Percentiles rank a stretch among this genome's conserved stretches.
Evolutionary conservation across 2,797 vertebrate genomes (phyloP).

Genomic region (Hyperoplus immaculatus): DNA sequence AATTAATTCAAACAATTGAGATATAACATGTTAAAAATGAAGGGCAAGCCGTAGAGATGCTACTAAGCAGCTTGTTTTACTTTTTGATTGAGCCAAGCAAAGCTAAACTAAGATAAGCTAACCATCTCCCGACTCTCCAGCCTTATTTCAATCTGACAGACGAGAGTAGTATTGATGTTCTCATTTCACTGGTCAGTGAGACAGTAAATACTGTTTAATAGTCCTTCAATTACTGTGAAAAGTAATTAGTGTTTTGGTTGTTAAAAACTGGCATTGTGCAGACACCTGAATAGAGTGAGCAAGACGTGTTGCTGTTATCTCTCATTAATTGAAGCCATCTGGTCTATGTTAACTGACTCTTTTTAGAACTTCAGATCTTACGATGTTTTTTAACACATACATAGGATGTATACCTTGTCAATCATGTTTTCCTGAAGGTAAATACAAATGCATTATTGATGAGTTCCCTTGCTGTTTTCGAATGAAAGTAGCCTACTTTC

Average conservation of each 20-base stretch:
- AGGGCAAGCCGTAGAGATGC: background rate
- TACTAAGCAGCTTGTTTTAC: background rate
- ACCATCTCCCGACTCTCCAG: background rate
- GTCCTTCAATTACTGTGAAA: background rate
- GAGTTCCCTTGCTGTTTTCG: conserved; percentile 37
- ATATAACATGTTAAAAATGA: background rate
- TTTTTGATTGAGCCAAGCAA: background rate
- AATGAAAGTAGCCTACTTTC: conserved; percentile 23
- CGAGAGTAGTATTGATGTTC: background rate
- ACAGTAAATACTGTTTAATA: background rate
- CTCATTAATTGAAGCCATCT: conserved; percentile 3
- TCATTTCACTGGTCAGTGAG: background rate
- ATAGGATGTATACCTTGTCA: background rate
- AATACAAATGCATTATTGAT: conserved; percentile 53
- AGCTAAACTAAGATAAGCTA: background rate
- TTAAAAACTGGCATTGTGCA: background rate
- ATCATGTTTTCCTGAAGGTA: conserved; percentile 23
- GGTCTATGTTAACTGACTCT: background rate
- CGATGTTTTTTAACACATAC: conserved; percentile 5
- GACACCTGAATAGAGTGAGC: background rate
- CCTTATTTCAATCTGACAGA: background rate
- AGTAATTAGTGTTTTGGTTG: background rate
- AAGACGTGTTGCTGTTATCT: background rate
- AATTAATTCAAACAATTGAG: too few species aligned
- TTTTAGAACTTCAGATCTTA: background rate